These are phyloP conservation scores for Leptoclinus maculatus DNA, from an alignment of 2,797 vertebrate species.

Conservation along the genomic window DNA sequence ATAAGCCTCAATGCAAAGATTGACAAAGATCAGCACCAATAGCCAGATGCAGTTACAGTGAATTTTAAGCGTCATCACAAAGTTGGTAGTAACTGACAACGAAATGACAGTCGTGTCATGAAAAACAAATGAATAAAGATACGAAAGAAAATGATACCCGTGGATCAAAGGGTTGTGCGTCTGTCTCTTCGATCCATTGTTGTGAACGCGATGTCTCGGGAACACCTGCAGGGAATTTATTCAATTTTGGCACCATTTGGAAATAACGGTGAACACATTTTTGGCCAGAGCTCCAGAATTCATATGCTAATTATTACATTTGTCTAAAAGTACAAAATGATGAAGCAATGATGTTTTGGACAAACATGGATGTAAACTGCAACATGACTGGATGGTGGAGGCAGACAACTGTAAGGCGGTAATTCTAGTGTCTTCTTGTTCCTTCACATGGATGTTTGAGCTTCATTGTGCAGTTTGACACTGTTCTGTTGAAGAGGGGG, in stretches of 20 bases:
- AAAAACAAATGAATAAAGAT: background rate
- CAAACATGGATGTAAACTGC: background rate
- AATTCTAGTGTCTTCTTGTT: too few species aligned
- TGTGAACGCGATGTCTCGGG: background rate
- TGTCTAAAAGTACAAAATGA: background rate
- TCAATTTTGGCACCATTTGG: too few species aligned
- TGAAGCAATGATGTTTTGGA: background rate
- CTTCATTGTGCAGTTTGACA: too few species aligned
- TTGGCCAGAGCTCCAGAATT: background rate
- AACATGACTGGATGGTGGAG: background rate
- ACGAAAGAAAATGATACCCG: too few species aligned
- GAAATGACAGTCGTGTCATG: background rate
- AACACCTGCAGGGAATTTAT: background rate
- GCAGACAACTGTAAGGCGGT: too few species aligned
- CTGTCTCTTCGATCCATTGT: too few species aligned
- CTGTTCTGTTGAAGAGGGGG: too few species aligned
- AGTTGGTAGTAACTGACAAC: too few species aligned
- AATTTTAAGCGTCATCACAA: background rate
- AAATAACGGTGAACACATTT: background rate
- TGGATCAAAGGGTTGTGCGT: too few species aligned
- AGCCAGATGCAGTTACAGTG: background rate
- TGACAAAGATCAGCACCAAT: background rate
- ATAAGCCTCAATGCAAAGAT: background rate
- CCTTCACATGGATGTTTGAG: too few species aligned
- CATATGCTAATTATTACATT: background rate